phyloP scores from a whole-genome alignment of 2,113 vertebrate species.

The Lepidiolamprologus cunningtoni region DNA sequence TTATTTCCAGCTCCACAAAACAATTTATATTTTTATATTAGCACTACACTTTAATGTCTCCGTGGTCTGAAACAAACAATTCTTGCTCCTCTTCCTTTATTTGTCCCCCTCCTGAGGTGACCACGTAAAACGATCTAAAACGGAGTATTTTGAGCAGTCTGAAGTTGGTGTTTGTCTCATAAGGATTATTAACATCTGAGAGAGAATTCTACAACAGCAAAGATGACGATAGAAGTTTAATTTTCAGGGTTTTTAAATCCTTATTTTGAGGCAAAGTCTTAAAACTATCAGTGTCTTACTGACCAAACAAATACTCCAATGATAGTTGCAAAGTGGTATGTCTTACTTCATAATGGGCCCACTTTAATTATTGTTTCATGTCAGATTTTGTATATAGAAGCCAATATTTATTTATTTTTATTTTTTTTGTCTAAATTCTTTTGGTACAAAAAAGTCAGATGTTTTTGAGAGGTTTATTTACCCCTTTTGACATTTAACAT shows the following conservation, averaged over 20 bases:
- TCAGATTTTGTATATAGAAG: neutral
- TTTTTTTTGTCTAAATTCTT: neutral
- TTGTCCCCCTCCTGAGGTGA: neutral
- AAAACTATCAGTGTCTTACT: neutral
- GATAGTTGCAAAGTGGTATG: neutral
- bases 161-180: neutral
- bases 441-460: neutral
- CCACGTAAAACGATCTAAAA: neutral
- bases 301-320: neutral
- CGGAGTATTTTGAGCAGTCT: neutral
- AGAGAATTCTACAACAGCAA: neutral
- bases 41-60: neutral
- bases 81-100: neutral
- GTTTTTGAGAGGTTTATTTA: neutral
- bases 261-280: neutral
- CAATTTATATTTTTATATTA: neutral
- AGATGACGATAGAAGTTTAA: neutral
- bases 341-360: neutral
- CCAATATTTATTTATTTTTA: neutral
- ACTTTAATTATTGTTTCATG: neutral
- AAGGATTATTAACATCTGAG: neutral
- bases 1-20: neutral
- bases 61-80: neutral
- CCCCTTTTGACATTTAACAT: neutral
- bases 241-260: neutral